These are phyloP conservation scores for Oligia strigilis DNA, from an alignment of 2,888 invertebrate species.

Conservation along the genomic window DNA sequence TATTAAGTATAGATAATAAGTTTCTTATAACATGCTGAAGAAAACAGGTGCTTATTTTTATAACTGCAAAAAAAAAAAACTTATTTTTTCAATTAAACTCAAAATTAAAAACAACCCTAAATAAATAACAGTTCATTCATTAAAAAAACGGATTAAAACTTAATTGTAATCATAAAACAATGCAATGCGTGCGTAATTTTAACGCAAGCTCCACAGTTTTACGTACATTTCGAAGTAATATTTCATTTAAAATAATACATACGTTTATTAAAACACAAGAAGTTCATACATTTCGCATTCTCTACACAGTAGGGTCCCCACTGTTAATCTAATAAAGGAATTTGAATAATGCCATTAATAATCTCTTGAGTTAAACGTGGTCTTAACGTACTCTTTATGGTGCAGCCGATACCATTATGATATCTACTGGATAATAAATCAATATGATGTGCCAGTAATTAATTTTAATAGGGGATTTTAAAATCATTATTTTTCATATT, in stretches of 20 bases:
- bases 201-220: conserved; percentile 45
- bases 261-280: conserved; percentile 64
- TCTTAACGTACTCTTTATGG: conserved; percentile 65
- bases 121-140: conserved; percentile 13
- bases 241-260: conserved; percentile 62
- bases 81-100: too few relatives aligned
- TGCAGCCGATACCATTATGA: conserved; percentile 68
- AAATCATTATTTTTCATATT: conserved; percentile 24
- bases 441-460: conserved; percentile 68
- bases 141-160: conserved; percentile 25
- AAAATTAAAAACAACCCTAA: not conserved
- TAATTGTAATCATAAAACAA: conserved; percentile 46
- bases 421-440: conserved; percentile 71
- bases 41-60: not conserved
- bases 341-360: conserved; percentile 88
- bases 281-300: conserved; percentile 79
- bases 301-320: conserved; percentile 83
- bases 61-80: too few relatives aligned
- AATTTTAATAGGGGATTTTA: conserved; percentile 55
- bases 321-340: conserved; percentile 88
- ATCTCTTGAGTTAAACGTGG: conserved; percentile 69
- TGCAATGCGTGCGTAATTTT: conserved; percentile 36
- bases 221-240: conserved; percentile 49
- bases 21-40: not conserved
- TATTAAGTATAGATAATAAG: too few relatives aligned